phyloP scores from a whole-genome alignment of 2,113 vertebrate genomes.

The Carassius carassius region DNA sequence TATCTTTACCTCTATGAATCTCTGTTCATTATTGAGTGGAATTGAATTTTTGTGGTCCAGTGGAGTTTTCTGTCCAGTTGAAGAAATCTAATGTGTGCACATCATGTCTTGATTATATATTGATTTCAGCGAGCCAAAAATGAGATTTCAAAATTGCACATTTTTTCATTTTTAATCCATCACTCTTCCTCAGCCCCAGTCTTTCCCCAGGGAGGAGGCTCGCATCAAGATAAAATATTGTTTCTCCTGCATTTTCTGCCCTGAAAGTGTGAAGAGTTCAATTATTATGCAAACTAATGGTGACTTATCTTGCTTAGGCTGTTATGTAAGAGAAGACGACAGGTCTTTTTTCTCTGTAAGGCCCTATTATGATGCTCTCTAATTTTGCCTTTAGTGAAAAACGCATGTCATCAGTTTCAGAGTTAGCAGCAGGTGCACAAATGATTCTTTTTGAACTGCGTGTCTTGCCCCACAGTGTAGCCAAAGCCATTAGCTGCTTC shows the following conservation, averaged over 20 bases:
- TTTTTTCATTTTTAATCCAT: constrained; percentile 23
- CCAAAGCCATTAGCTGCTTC: constrained; percentile 29
- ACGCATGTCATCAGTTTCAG: constrained; percentile 26
- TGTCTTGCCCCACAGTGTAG: constrained; percentile 1
- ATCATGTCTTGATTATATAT: constrained; percentile 56
- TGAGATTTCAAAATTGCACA: constrained; percentile 25
- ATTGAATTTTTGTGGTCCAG: constrained; percentile 52
- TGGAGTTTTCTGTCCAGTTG: constrained; percentile 48
- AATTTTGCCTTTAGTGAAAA: constrained; percentile 35
- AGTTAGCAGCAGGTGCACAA: constrained; percentile 35
- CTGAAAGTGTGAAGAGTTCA: constrained; percentile 27
- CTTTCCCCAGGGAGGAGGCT: constrained; percentile 17
- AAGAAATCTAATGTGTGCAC: constrained; percentile 55
- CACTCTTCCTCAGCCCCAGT: not conserved
- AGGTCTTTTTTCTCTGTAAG: not conserved
- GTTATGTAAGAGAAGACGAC: not conserved
- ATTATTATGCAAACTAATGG: constrained; percentile 14
- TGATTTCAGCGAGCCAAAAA: constrained; percentile 53
- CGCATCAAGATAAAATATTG: constrained; percentile 7
- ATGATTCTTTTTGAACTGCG: constrained; percentile 40
- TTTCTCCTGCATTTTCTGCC: constrained; percentile 19
- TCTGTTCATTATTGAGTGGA: constrained; percentile 47
- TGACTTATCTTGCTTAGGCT: constrained; percentile 1
- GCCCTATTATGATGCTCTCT: constrained; percentile 22
- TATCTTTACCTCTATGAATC: constrained; percentile 28